Conservation (phyloP, 1,140 invertebrate genomes). For the Rhagoletis zephyria region DNA sequence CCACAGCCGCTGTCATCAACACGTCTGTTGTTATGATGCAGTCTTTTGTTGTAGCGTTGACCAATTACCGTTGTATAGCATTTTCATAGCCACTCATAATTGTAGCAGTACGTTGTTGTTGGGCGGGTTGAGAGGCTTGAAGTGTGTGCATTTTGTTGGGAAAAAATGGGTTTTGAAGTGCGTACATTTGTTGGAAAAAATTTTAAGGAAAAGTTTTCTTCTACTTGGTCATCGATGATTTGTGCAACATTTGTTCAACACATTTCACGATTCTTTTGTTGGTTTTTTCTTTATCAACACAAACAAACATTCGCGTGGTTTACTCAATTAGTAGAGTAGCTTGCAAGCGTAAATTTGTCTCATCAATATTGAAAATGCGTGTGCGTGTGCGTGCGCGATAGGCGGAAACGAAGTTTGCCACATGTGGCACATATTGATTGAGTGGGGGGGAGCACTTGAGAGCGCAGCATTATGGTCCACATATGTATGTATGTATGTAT, state of each 20-base stretch:
- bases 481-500: neutral
- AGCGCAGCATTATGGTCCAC: neutral
- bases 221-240: neutral
- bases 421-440: constrained; percentile 41
- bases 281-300: neutral
- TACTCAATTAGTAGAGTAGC: constrained; percentile 22
- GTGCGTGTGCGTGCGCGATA: neutral
- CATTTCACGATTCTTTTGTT: neutral
- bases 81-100: constrained; percentile 29
- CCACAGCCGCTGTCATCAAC: neutral
- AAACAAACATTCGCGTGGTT: constrained; percentile 26
- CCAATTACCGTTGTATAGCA: constrained; percentile 16
- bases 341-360: constrained; percentile 40
- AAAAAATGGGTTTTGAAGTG: constrained; percentile 2
- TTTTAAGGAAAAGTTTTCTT: neutral
- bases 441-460: neutral
- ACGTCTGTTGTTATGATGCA: neutral
- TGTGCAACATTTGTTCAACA: constrained; percentile 49
- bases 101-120: constrained; percentile 4
- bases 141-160: neutral
- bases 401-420: neutral
- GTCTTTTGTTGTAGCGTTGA: constrained; percentile 18
- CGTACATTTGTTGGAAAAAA: neutral
- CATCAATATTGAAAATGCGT: neutral
- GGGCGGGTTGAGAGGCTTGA: neutral